A percentile compares a stretch with the other conserved stretches of the same genome.
These are phyloP conservation scores for Sebastes flavidus DNA, from an alignment of 2,797 vertebrate genomes.

Conservation along the genomic window DNA sequence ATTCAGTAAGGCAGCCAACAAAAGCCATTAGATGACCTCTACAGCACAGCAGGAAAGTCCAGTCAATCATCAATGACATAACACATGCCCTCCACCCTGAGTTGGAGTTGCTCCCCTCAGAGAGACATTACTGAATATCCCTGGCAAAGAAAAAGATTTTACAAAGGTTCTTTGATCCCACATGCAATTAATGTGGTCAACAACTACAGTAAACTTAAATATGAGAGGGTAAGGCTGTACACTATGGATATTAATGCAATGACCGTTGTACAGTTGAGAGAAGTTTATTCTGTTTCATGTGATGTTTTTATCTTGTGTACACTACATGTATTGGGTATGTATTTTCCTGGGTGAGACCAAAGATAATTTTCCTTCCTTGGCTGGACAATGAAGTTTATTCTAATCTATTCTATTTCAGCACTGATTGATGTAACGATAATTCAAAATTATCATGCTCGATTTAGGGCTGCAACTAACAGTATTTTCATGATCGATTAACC, in stretches of 20 bases:
- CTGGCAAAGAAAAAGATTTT: not conserved
- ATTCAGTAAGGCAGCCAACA: not conserved
- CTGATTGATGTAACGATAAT: not conserved
- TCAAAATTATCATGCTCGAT: rapidly evolving
- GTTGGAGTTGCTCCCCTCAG: not conserved
- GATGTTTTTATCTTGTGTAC: no score
- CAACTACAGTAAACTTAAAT: not conserved
- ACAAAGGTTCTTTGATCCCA: not conserved
- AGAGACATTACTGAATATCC: not conserved
- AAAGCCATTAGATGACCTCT: not conserved
- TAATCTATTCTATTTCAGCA: no score
- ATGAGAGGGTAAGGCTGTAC: not conserved
- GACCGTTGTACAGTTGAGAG: not conserved
- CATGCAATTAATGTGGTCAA: not conserved
- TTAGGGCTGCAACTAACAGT: not conserved
- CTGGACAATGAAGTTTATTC: no score
- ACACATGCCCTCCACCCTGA: not conserved
- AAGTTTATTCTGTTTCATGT: not conserved
- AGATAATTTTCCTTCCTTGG: no score
- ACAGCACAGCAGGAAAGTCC: not conserved
- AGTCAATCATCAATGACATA: not conserved
- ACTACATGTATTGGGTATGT: no score
- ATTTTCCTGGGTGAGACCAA: no score
- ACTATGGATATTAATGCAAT: not conserved
- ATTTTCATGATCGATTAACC: not conserved